Evolutionary conservation across 2,797 vertebrate genomes (phyloP), one percentile per base, ranked within the genome.

Genomic region (Paratrypauchen microcephalus): DNA sequence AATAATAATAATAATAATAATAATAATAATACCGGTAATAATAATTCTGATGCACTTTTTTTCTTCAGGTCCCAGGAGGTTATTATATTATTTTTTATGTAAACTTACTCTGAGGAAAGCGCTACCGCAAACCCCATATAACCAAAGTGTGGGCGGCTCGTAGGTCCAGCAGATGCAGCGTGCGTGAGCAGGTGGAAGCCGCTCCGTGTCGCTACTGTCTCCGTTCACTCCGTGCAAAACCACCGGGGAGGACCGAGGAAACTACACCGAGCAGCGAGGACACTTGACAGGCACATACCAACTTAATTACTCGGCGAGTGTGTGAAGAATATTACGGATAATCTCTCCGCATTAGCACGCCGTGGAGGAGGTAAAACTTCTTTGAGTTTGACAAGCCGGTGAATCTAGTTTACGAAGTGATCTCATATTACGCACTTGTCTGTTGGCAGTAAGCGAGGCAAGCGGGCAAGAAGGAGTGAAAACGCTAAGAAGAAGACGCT

Each of bases 121-220:
- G 13, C 36, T 21, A 56, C 69, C 26, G 21, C 81, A 66, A 60
- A 69, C 26, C 69, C 69, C 74, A 61, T 76, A 71, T n/a, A 76
- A 57, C 1, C n/a, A 12, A 18, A 58, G 78, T 85, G 92, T 90
- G 90, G 86, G 92, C 77, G 91, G 78, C 65, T 81, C 36, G 18
- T 60, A 2, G 56, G 15, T 60, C 28, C 58, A n/a, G 18, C 56
- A 58, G 56, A 58, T 72, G 71, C 68, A 57, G 24, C 24, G 55
- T 56, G 72, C 69, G 72, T 21, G 75, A 81, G 85, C 93, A 92
- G 89, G 90, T 93, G 87, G 80, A 84, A 75, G 79, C 93, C 92
- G 84, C 90, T 87, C 88, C 69, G 92, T 90, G 91, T 92, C 91
- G 90, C 92, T 92, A 89, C 89, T 89, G 88, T 86, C 61, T 83